phyloP scores from a whole-genome alignment of 2,113 vertebrate genomes.

The Paramormyrops kingsleyae region DNA sequence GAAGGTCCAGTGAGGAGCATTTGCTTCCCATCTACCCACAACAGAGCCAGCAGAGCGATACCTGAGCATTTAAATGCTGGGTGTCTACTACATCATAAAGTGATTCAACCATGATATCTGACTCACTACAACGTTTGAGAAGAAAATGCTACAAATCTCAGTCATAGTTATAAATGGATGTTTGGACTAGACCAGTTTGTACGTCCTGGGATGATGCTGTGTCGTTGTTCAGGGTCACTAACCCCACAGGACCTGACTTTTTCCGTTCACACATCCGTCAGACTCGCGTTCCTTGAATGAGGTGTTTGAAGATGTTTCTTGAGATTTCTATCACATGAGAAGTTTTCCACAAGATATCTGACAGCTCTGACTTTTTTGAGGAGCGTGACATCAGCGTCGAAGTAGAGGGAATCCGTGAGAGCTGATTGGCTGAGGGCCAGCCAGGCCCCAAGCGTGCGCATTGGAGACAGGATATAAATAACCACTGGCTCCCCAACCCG shows the following conservation, averaged over 20 bases:
- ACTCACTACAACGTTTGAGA: not conserved
- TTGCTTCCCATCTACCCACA: not conserved
- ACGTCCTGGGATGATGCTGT: not conserved
- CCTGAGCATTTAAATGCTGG: not conserved
- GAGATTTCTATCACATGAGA: not conserved
- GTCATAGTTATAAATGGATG: not conserved
- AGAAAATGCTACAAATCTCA: not conserved
- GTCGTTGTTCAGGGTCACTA: not conserved
- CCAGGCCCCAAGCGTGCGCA: not conserved
- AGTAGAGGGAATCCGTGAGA: not conserved
- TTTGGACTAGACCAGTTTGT: not conserved
- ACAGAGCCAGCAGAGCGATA: not conserved
- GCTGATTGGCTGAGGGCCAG: not conserved
- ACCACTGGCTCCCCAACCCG: not conserved
- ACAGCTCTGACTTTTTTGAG: not conserved
- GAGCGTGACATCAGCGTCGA: not conserved
- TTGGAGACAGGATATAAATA: not conserved
- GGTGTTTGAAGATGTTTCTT: not conserved
- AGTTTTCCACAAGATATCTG: not conserved
- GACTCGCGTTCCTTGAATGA: not conserved
- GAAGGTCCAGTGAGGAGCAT: not conserved
- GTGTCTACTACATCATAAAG: not conserved
- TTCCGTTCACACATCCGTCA: not conserved
- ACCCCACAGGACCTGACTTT: not conserved
- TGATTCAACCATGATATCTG: not conserved